These are phyloP conservation scores for Aporrectodea caliginosa DNA, from an alignment of 1,140 invertebrate genomes.

Conservation along the genomic window DNA sequence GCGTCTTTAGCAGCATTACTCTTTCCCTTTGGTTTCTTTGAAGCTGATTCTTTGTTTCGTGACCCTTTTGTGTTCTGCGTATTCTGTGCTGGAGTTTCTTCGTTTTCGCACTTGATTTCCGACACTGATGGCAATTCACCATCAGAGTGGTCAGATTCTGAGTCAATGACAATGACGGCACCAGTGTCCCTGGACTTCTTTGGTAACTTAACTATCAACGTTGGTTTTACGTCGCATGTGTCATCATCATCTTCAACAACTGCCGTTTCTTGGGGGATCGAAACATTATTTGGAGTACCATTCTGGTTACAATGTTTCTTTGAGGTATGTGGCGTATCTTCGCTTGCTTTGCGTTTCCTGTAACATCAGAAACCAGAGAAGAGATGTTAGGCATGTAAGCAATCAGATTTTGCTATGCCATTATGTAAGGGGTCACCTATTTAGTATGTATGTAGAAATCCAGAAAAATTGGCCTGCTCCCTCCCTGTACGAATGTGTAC, in stretches of 20 bases:
- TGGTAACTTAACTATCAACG: not conserved
- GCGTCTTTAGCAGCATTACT: not conserved
- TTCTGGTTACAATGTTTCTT: not conserved
- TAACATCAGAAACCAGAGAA: not conserved
- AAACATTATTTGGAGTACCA: not conserved
- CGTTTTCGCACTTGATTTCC: not conserved
- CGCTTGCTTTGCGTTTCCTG: not conserved
- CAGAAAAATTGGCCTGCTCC: no score
- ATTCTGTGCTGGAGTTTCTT: not conserved
- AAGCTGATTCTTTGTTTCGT: not conserved
- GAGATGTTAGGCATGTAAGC: not conserved
- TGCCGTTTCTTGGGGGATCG: not conserved
- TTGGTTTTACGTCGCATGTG: not conserved
- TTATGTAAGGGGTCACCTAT: not conserved
- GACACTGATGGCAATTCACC: not conserved
- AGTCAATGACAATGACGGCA: not conserved
- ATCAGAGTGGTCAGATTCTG: slow-evolving; percentile 1
- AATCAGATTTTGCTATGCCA: not conserved
- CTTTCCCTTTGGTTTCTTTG: not conserved
- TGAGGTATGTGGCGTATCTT: not conserved
- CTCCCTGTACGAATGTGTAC: no score
- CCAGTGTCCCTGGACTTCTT: not conserved
- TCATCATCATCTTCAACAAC: not conserved
- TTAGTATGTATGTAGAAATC: not conserved
- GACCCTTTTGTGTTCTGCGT: not conserved